Evolutionary conservation across 1,140 invertebrate species (phyloP), one percentile per base, ranked within the genome.

Genomic region (Drosophila micromelanica): DNA sequence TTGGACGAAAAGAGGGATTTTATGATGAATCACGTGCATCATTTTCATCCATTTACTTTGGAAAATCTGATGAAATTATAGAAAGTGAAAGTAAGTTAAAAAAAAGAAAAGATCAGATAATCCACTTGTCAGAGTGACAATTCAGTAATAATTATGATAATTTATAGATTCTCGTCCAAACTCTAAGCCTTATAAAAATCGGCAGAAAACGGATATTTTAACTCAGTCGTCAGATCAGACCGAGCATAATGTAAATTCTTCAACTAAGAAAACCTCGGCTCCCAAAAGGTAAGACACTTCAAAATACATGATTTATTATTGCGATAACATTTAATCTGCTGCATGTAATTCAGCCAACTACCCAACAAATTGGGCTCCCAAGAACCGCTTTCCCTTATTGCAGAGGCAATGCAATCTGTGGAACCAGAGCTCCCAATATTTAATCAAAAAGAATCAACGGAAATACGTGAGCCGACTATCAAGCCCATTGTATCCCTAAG

Each of bases 341-440:
- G 20, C 43, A 11, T 4, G 2, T 5, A 4, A 23, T 46, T 46
- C n/a, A 49, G 48, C n/a, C n/a, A 9, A 9, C n/a, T 8, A 1
- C 23, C 20, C 46, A 27, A 49, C 12, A 20, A 30, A 49, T 3
- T 49, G 46, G 0, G 9, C 35, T 9, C n/a, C 1, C 12, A 35
- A 11, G 37, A 30, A 2, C 49, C 61, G 1, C 61, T 54, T 11
- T 35, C 3, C 6, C 12, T 45, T 5, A 54, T 63, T 32, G 61
- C 48, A 4, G 9, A 54, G 38, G 49, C 61, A 43, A 63, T 55
- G 61, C 61, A 43, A 54, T 5, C 27, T 30, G 23, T 11, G 4
- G 30, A 37, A 9, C 1, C 27, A 7, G 4, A 9, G 5, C 37
- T 46, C 7, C 15, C 61, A 30, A n/a, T 17, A 11, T 13, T 27